These are phyloP conservation scores for Dryobates pubescens DNA, from an alignment of 2,797 vertebrate species.

Conservation along the genomic window DNA sequence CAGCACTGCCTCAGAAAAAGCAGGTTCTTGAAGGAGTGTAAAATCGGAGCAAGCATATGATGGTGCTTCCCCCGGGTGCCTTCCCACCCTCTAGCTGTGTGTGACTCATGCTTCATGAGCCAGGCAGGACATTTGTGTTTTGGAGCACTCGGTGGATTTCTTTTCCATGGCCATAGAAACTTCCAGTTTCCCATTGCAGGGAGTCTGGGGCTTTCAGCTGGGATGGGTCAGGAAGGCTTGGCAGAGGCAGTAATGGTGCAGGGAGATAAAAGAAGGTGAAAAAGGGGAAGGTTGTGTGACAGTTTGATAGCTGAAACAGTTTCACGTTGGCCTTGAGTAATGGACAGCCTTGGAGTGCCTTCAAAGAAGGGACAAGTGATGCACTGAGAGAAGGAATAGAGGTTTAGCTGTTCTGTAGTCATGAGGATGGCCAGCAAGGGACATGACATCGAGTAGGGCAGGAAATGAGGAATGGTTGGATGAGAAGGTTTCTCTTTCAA, in stretches of 20 bases:
- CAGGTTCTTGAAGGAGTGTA: background rate
- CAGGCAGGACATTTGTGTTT: background rate
- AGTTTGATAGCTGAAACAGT: background rate
- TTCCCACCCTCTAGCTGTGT: background rate
- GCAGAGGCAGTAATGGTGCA: background rate
- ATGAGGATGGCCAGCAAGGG: background rate
- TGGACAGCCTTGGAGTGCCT: background rate
- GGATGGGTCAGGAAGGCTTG: background rate
- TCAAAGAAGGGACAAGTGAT: too few relatives aligned
- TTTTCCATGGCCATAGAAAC: rapidly evolving
- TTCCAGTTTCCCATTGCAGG: background rate
- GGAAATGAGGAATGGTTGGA: background rate
- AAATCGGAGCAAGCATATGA: background rate
- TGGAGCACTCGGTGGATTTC: background rate
- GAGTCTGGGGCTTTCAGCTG: background rate
- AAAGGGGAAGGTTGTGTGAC: background rate
- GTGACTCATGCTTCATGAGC: background rate
- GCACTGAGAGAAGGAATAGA: background rate
- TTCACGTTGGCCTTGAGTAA: background rate
- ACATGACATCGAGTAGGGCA: background rate
- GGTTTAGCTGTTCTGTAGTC: background rate
- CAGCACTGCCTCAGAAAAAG: background rate
- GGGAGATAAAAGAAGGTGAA: background rate
- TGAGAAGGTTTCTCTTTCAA: background rate
- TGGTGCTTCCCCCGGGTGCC: background rate